Evolutionary conservation across 2,797 vertebrate genomes (phyloP).

Genomic region (Antennarius maculatus): DNA sequence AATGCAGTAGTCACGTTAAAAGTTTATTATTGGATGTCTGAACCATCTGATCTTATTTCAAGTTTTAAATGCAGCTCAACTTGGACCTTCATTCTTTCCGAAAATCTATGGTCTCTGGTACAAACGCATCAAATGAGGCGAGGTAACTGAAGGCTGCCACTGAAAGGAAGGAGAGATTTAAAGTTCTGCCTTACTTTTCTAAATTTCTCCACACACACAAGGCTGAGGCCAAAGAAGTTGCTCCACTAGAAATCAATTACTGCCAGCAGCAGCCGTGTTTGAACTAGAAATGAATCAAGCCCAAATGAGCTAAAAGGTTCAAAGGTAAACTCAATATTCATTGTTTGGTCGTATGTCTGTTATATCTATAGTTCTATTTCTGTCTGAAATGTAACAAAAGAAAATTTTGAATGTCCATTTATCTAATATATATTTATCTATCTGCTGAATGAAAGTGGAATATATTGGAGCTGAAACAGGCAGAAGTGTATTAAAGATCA

Average conservation of each 20-base stretch:
- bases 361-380: neutral
- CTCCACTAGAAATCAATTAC: conserved; percentile 19
- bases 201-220: conserved; percentile 40
- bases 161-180: conserved; percentile 18
- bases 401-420: neutral
- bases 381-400: conserved; percentile 2
- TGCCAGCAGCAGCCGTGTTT: conserved; percentile 1
- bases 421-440: conserved; percentile 21
- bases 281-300: conserved; percentile 20
- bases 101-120: conserved; percentile 44
- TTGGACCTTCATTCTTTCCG: conserved; percentile 24
- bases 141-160: conserved; percentile 35
- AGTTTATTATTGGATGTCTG: conserved; percentile 7
- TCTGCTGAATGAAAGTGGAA: conserved; percentile 17
- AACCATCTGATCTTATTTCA: conserved; percentile 42
- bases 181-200: conserved; percentile 37
- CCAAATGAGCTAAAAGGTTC: conserved; percentile 1
- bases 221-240: conserved; percentile 29
- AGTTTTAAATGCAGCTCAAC: conserved; percentile 32
- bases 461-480: neutral
- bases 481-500: neutral
- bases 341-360: conserved; percentile 6
- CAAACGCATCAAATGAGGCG: conserved; percentile 41
- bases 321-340: neutral
- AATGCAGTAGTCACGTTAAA: conserved; percentile 14